A percentile compares a stretch with the other conserved stretches of the same genome.
Conservation (phyloP, 2,888 invertebrate genomes). For the Folsomia manolachei region DNA sequence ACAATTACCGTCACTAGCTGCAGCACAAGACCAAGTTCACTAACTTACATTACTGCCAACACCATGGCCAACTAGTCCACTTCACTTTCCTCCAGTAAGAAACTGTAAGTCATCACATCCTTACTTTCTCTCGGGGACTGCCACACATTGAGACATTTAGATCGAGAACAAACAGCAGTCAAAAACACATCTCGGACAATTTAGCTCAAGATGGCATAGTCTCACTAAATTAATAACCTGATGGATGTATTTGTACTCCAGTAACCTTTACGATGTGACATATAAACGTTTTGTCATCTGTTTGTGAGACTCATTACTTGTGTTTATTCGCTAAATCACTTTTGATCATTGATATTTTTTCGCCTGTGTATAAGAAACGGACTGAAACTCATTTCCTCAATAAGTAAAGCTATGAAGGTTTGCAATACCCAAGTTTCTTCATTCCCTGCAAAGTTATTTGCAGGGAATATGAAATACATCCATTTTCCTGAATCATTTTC, state of each 20-base stretch:
- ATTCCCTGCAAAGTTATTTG: too few species aligned
- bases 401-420: too few species aligned
- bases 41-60: background rate
- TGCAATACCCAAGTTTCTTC: too few species aligned
- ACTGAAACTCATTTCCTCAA: background rate
- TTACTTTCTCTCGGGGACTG: constrained; percentile 15
- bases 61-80: background rate
- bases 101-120: constrained; percentile 7
- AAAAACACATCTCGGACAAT: too few species aligned
- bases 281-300: background rate
- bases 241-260: background rate
- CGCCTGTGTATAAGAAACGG: background rate
- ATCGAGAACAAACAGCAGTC: too few species aligned
- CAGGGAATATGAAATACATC: too few species aligned
- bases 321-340: constrained; percentile 7
- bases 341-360: background rate
- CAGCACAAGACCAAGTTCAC: background rate
- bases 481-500: too few species aligned
- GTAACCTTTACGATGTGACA: constrained; percentile 1
- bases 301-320: background rate
- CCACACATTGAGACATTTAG: too few species aligned
- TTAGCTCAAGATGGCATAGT: too few species aligned
- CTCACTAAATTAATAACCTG: background rate
- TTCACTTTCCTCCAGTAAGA: background rate
- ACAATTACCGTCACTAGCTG: background rate